phyloP scores from a whole-genome alignment of 1,140 invertebrate genomes.

The Agrilus planipennis region DNA sequence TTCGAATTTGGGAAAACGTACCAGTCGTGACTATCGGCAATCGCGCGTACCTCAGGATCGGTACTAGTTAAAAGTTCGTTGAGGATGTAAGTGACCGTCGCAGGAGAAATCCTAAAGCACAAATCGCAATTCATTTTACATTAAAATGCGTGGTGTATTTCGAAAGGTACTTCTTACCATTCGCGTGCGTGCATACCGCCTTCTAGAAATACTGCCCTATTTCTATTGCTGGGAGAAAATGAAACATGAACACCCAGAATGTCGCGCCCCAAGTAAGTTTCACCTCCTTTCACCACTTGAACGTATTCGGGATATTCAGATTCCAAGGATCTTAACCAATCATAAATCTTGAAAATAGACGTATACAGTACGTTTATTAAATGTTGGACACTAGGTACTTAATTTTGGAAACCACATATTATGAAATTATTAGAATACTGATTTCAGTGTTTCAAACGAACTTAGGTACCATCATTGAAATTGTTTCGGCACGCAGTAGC shows the following conservation, averaged over 20 bases:
- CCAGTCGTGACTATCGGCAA: slow-evolving; percentile 52
- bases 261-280: slow-evolving; percentile 43
- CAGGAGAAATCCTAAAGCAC: slow-evolving; percentile 43
- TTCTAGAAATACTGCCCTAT: slow-evolving; percentile 34
- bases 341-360: slow-evolving; percentile 38
- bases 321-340: slow-evolving; percentile 36
- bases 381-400: too few species aligned
- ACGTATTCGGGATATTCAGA: slow-evolving; percentile 37
- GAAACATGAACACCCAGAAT: slow-evolving; percentile 49
- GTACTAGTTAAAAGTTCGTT: slow-evolving; percentile 41
- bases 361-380: too few species aligned
- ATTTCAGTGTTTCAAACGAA: too few species aligned
- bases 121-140: not conserved
- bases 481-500: too few species aligned
- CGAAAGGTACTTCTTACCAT: slow-evolving; percentile 33
- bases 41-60: slow-evolving; percentile 34
- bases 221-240: slow-evolving; percentile 31
- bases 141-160: too few species aligned
- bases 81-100: slow-evolving; percentile 47
- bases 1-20: slow-evolving; percentile 59
- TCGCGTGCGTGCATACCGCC: slow-evolving; percentile 54
- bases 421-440: too few species aligned
- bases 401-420: too few species aligned
- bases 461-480: too few species aligned
- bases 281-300: slow-evolving; percentile 40